phyloP scores from a whole-genome alignment of 2,113 vertebrate species.

The Vulpes ferrilata region DNA sequence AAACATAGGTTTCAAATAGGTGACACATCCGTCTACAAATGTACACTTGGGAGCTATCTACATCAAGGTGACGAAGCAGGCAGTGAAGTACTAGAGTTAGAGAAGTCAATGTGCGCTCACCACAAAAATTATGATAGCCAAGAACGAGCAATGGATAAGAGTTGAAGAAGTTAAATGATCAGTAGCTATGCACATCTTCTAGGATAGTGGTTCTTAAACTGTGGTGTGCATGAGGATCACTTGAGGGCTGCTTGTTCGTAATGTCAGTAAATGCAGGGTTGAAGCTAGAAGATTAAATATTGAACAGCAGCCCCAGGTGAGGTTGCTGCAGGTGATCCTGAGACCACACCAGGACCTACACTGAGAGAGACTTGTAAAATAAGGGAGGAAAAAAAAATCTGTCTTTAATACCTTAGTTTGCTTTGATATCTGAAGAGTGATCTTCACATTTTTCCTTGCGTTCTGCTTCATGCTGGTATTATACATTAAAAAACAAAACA shows the following conservation, averaged over 20 bases:
- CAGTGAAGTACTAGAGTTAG: not conserved
- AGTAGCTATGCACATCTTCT: not conserved
- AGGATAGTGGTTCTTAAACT: not conserved
- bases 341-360: not conserved
- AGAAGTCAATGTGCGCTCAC: not conserved
- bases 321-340: not conserved
- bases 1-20: not conserved
- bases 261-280: not conserved
- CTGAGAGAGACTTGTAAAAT: not conserved
- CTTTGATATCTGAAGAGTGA: not conserved
- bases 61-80: not conserved
- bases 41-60: not conserved
- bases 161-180: not conserved
- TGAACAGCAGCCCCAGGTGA: not conserved
- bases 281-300: not conserved
- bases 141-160: not conserved
- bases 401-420: not conserved
- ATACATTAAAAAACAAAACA: not conserved
- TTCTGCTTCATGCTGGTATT: not conserved
- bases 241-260: not conserved
- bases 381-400: not conserved
- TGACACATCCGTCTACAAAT: not conserved
- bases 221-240: not conserved
- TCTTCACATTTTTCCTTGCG: not conserved
- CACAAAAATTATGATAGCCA: not conserved